A percentile compares a stretch with the other conserved stretches of the same genome.
phyloP scores from a whole-genome alignment of 2,888 invertebrate genomes.

The Orthosia incerta region DNA sequence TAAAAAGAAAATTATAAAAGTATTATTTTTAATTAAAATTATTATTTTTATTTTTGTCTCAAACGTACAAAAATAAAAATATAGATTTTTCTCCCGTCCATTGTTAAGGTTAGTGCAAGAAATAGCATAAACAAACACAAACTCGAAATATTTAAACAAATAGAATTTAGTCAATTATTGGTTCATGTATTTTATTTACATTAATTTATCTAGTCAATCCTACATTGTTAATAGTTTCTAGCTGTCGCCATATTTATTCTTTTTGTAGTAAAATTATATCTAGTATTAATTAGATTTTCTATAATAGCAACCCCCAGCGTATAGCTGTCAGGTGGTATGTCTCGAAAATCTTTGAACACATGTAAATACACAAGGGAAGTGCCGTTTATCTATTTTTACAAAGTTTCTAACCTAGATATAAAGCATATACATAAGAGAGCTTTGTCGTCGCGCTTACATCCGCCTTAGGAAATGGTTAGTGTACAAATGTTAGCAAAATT shows the following conservation, averaged over 20 bases:
- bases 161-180: neutral
- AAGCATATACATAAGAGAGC: slow-evolving; percentile 59
- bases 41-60: slow-evolving; percentile 16
- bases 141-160: slow-evolving; percentile 6
- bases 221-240: slow-evolving; percentile 1
- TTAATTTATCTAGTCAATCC: slow-evolving; percentile 36
- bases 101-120: slow-evolving; percentile 43
- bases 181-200: neutral
- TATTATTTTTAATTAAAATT: slow-evolving; percentile 9
- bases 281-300: slow-evolving; percentile 10
- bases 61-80: slow-evolving; percentile 17
- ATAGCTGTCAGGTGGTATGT: neutral
- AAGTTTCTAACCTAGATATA: slow-evolving; percentile 63
- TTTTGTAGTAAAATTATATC: neutral
- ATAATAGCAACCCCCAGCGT: neutral
- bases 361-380: slow-evolving; percentile 3
- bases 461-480: slow-evolving; percentile 60
- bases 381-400: slow-evolving; percentile 64
- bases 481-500: slow-evolving; percentile 56
- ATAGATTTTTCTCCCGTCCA: slow-evolving; percentile 27
- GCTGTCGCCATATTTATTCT: slow-evolving; percentile 7
- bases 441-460: slow-evolving; percentile 63
- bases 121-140: slow-evolving; percentile 2
- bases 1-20: neutral
- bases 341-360: slow-evolving; percentile 31